Evolutionary conservation across 1,140 invertebrate species (phyloP).

Genomic region (Manduca sexta): DNA sequence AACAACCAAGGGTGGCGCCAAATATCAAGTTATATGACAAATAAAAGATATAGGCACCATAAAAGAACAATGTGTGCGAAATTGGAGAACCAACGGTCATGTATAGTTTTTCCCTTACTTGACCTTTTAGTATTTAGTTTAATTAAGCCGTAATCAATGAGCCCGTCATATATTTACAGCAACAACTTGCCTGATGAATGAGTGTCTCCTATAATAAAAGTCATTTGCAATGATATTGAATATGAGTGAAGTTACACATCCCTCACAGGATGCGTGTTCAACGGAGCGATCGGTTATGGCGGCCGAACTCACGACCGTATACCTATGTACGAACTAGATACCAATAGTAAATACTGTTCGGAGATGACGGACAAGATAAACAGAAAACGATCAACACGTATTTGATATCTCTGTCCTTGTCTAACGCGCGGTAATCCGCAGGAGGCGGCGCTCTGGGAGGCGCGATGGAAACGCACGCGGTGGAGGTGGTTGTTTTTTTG

Average conservation of each 20-base stretch:
- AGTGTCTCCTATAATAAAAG: background rate
- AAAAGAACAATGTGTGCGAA: too few species aligned
- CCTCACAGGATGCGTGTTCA: conserved; percentile 39
- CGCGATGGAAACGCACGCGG: conserved; percentile 27
- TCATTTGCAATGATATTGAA: background rate
- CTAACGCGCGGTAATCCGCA: conserved; percentile 24
- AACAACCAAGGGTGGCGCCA: conserved; percentile 48
- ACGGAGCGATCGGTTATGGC: conserved; percentile 54
- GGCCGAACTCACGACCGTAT: conserved; percentile 29
- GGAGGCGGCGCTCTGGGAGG: conserved; percentile 56
- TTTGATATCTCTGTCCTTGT: conserved; percentile 37
- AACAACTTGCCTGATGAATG: background rate
- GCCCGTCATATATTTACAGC: background rate
- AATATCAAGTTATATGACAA: conserved; percentile 18
- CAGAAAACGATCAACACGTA: conserved; percentile 37
- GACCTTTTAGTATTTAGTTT: too few species aligned
- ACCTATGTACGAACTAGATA: conserved; percentile 32
- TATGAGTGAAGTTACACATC: conserved; percentile 13
- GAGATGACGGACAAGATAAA: conserved; percentile 65
- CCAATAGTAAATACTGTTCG: conserved; percentile 44
- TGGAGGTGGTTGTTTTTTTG: conserved; percentile 64
- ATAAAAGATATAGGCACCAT: conserved; percentile 1
- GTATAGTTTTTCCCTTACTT: too few species aligned
- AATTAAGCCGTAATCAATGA: too few species aligned
- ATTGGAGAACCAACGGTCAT: too few species aligned